Evolutionary conservation across 2,888 invertebrate species (phyloP).

Genomic region (Thereva nobilitata): DNA sequence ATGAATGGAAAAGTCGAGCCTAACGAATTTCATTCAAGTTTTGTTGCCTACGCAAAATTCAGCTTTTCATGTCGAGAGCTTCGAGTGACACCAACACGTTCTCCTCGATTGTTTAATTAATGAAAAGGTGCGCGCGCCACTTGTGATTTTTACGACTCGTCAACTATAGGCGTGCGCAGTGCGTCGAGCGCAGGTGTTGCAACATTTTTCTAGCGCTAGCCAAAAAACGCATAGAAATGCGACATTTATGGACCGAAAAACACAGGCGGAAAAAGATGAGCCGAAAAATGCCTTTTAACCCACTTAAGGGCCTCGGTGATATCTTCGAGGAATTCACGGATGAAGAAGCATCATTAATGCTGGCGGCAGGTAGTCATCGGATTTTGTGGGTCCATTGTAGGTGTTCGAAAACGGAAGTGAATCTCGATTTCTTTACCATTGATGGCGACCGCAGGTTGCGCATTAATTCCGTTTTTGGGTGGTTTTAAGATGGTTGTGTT

Average conservation of each 20-base stretch:
- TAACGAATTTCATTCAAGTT: slow-evolving; percentile 31
- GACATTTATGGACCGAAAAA: background rate
- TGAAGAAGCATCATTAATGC: too few species aligned
- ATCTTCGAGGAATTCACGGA: too few species aligned
- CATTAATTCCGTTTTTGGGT: too few species aligned
- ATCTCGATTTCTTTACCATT: too few species aligned
- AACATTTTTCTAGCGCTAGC: background rate
- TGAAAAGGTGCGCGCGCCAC: slow-evolving; percentile 35
- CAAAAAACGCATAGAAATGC: background rate
- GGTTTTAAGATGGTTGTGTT: too few species aligned
- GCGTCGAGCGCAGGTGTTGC: background rate
- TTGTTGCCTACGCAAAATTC: slow-evolving; percentile 28
- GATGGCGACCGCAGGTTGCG: too few species aligned
- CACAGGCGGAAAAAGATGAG: background rate
- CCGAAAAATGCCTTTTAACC: background rate
- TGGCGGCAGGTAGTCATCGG: too few species aligned
- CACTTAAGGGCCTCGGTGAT: background rate
- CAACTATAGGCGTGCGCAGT: background rate
- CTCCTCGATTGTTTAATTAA: slow-evolving; percentile 30
- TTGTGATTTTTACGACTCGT: background rate
- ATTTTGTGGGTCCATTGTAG: too few species aligned
- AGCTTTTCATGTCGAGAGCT: slow-evolving; percentile 28
- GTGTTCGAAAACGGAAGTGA: too few species aligned
- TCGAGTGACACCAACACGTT: slow-evolving; percentile 29
- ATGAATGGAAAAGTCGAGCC: slow-evolving; percentile 30